Base-by-base conservation (phyloP, 2,797 vertebrate species). In the Sparidentex hasta region DNA sequence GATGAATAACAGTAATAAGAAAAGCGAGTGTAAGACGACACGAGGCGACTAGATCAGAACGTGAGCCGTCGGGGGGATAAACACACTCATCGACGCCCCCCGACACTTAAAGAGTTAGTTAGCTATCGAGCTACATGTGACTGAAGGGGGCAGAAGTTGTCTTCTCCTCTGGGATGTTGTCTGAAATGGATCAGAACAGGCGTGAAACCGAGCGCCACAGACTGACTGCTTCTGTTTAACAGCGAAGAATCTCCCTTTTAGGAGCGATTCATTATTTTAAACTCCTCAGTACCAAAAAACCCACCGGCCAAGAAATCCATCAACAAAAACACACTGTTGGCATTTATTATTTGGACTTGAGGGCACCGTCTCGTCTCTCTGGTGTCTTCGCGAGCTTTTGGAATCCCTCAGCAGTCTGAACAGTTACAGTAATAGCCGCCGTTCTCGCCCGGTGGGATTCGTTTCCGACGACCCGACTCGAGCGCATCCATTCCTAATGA, bases 401-500 rank as follows among this genome's bases (percentile, higher is more conserved):
- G 74, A 18, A 75, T 88, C 79, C 83, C 87, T 66, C 78, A 2
- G 81, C 73, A 52, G 78, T 54, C 51, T 0, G 1, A 59, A 46
- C 74, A 9, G 61, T 54, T 76, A 48, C 82, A 65, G 76, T 86
- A 80, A 89, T 81, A 58, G 83, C 83, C 1, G 67, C 33, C 38
- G 12, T 14, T 56, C 68, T 64, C 18, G 67, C 82, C 81, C 38
- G n/a, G 12, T 14, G 86, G 86, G 92, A 87, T 72, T 85, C 48
- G 74, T 67, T 38, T 77, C 66, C 27, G 81, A 80, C 20, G 81
- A 89, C 86, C 83, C 85, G 64, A 76, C 81, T 74, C 58, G 18
- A 81, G 82, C 8, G 72, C 78, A 76, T 87, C 74, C 87, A 78
- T 78, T 86, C 75, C 83, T 93, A 91, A 90, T 87, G 87, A 91